phyloP scores from a whole-genome alignment of 2,888 invertebrate genomes.

The Beris morrisii region DNA sequence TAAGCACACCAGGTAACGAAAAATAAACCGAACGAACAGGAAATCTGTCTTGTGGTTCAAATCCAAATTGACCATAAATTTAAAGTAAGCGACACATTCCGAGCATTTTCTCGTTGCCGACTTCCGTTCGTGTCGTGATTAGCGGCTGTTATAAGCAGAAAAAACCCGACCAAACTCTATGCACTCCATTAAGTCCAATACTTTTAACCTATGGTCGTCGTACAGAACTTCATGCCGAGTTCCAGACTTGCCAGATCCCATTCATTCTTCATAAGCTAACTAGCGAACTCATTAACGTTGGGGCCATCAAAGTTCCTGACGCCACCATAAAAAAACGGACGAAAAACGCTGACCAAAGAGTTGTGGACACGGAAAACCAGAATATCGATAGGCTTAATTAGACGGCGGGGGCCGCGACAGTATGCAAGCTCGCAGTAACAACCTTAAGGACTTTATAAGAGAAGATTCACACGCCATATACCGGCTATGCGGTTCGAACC shows the following conservation, averaged over 20 bases:
- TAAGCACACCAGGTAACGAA: constrained; percentile 1
- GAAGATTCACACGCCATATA: neutral
- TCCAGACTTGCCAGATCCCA: constrained; percentile 9
- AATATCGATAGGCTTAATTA: constrained; percentile 44
- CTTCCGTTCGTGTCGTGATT: constrained; percentile 42
- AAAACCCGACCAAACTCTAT: neutral
- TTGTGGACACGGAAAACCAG: constrained; percentile 41
- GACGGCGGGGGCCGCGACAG: constrained; percentile 22
- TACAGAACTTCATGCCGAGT: neutral
- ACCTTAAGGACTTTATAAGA: neutral
- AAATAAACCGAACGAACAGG: constrained; percentile 20
- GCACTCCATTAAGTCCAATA: neutral
- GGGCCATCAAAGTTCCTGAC: constrained; percentile 23
- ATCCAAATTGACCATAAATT: constrained; percentile 44
- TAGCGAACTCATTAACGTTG: constrained; percentile 7
- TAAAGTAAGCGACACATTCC: constrained; percentile 43
- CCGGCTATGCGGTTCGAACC: too few relatives aligned
- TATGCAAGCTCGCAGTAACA: neutral
- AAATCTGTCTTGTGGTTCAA: constrained; percentile 34
- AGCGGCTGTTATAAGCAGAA: constrained; percentile 31
- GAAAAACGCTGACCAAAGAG: constrained; percentile 5
- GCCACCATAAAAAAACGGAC: constrained; percentile 23
- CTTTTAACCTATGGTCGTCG: neutral
- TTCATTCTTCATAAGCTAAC: constrained; percentile 19
- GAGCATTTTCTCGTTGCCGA: constrained; percentile 42